These are phyloP conservation scores for Papilio xuthus DNA, from an alignment of 1,140 invertebrate species.

Conservation along the genomic window DNA sequence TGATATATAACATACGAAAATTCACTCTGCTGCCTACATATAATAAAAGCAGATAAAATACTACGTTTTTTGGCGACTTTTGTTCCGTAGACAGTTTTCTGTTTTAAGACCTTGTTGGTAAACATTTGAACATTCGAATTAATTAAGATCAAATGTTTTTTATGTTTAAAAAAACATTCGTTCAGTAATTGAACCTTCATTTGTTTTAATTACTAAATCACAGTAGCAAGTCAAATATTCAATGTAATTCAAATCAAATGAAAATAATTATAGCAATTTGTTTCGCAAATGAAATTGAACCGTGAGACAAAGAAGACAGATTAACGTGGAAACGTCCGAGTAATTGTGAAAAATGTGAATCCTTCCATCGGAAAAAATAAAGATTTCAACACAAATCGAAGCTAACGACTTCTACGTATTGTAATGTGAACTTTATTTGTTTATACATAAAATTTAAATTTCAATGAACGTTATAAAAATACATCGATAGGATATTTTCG, in stretches of 20 bases:
- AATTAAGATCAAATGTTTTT: background rate
- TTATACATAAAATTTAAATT: background rate
- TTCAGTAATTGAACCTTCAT: background rate
- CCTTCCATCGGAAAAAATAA: constrained; percentile 63
- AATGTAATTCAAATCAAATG: constrained; percentile 61
- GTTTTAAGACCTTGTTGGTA: too few species aligned
- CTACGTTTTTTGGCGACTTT: background rate
- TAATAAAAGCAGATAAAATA: background rate
- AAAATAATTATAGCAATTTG: constrained; percentile 66
- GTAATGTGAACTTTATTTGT: constrained; percentile 54
- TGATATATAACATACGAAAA: constrained; percentile 68
- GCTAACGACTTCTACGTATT: constrained; percentile 41
- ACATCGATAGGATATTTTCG: constrained; percentile 20
- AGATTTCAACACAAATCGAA: constrained; percentile 52
- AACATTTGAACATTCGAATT: background rate
- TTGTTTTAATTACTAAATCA: constrained; percentile 16
- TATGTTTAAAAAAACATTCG: too few species aligned
- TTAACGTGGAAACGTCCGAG: constrained; percentile 75
- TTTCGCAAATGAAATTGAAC: constrained; percentile 73
- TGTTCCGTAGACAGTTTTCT: too few species aligned
- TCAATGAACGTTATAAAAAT: background rate
- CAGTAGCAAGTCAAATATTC: constrained; percentile 45
- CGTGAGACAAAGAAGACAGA: constrained; percentile 76
- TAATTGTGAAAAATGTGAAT: constrained; percentile 79
- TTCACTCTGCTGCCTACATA: constrained; percentile 63